Percentiles rank a stretch among this genome's conserved stretches.
phyloP scores from a whole-genome alignment of 2,888 invertebrate genomes.

The Diadromus collaris region DNA sequence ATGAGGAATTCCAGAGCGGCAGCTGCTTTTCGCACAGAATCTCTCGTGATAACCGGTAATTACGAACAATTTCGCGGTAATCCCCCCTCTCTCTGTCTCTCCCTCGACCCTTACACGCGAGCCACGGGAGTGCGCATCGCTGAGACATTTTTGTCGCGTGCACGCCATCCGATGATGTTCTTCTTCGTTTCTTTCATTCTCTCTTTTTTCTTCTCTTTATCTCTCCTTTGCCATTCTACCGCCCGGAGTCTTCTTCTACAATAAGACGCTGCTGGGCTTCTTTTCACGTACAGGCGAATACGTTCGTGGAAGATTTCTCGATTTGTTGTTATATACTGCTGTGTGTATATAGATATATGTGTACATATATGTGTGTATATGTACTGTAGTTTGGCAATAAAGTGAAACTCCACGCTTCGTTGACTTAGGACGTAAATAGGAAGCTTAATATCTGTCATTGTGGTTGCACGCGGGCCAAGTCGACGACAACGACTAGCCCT shows the following conservation, averaged over 20 bases:
- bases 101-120: constrained; percentile 30
- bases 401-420: constrained; percentile 75
- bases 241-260: constrained; percentile 9
- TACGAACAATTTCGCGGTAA: constrained; percentile 60
- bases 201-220: constrained; percentile 29
- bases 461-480: constrained; percentile 65
- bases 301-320: constrained; percentile 22
- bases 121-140: constrained; percentile 26
- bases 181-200: background rate
- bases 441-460: constrained; percentile 77
- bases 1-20: constrained; percentile 58
- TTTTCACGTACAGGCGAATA: constrained; percentile 1
- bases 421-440: constrained; percentile 76
- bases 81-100: background rate
- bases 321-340: constrained; percentile 1
- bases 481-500: constrained; percentile 53
- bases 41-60: constrained; percentile 61
- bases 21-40: constrained; percentile 49
- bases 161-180: constrained; percentile 27
- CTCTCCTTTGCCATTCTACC: constrained; percentile 2
- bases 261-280: constrained; percentile 11
- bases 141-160: constrained; percentile 55
- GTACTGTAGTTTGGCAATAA: constrained; percentile 69
- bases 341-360: constrained; percentile 17
- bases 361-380: background rate